Percentiles rank a stretch among this genome's conserved stretches.
Evolutionary conservation across 1,140 invertebrate genomes (phyloP).

Genomic region (Ips nitidus): DNA sequence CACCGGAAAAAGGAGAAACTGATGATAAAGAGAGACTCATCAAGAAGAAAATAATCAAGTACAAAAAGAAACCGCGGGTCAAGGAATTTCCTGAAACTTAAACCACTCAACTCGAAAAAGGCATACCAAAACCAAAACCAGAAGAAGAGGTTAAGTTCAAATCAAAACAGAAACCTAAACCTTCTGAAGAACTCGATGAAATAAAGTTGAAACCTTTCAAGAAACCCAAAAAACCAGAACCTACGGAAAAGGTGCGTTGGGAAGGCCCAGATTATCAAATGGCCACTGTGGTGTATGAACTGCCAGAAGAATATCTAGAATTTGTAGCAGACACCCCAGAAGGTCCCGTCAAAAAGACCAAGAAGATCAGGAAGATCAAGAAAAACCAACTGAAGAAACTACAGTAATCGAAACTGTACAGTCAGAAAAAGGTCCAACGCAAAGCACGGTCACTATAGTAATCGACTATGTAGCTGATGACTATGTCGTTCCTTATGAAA

Average conservation of each 20-base stretch:
- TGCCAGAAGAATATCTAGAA: slow-evolving; percentile 27
- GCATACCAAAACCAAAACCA: slow-evolving; percentile 32
- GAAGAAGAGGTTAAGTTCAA: slow-evolving; percentile 17
- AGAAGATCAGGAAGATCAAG: slow-evolving; percentile 27
- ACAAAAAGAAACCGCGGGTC: slow-evolving; percentile 42
- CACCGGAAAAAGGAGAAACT: slow-evolving; percentile 41
- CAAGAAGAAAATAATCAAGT: slow-evolving; percentile 45
- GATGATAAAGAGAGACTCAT: slow-evolving; percentile 41
- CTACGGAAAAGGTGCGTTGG: slow-evolving; percentile 16
- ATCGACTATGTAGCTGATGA: slow-evolving; percentile 15
- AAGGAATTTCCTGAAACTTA: slow-evolving; percentile 49
- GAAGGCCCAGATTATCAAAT: slow-evolving; percentile 22
- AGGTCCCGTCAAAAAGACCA: slow-evolving; percentile 21
- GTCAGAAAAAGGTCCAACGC: slow-evolving; percentile 2
- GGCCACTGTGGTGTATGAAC: slow-evolving; percentile 18
- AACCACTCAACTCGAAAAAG: slow-evolving; percentile 31
- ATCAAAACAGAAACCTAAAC: slow-evolving; percentile 38
- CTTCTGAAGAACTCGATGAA: slow-evolving; percentile 23
- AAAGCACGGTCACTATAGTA: slow-evolving; percentile 13
- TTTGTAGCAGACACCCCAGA: slow-evolving; percentile 14
- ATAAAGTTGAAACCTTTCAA: slow-evolving; percentile 37
- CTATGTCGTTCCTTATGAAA: slow-evolving; percentile 14
- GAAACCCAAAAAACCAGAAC: slow-evolving; percentile 23
- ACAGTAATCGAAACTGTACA: slow-evolving; percentile 21
- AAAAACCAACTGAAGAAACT: slow-evolving; percentile 23